phyloP scores from a whole-genome alignment of 2,797 vertebrate species.

The Eremophila alpestris region DNA sequence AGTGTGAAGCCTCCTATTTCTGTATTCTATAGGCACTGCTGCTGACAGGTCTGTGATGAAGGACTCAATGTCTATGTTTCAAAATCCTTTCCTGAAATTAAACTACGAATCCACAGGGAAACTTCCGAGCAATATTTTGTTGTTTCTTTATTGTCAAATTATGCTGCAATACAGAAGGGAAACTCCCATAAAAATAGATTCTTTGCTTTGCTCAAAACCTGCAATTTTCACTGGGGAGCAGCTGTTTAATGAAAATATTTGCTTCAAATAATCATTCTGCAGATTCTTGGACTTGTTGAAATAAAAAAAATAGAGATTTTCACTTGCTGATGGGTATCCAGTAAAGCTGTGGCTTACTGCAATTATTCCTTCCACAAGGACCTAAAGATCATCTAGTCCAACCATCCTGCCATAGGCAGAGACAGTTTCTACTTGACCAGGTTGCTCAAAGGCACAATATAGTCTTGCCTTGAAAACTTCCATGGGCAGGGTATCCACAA shows the following conservation, averaged over 20 bases:
- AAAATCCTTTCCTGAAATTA: conserved; percentile 18
- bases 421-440: neutral
- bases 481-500: neutral
- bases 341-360: neutral
- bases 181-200: neutral
- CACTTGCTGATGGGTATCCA: neutral
- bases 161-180: neutral
- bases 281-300: neutral
- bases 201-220: neutral
- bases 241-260: neutral
- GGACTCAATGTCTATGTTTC: neutral
- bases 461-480: neutral
- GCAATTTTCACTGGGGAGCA: neutral
- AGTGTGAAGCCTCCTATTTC: neutral
- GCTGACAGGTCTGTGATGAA: neutral
- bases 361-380: neutral
- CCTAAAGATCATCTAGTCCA: neutral
- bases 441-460: neutral
- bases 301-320: neutral
- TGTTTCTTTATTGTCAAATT: neutral
- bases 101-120: conserved; percentile 24
- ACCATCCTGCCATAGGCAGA: neutral
- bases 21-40: neutral
- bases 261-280: neutral
- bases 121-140: neutral